Percentiles rank a stretch among this genome's conserved stretches.
Conservation (phyloP, 2,113 vertebrate genomes). For the Mesitornis unicolor region DNA sequence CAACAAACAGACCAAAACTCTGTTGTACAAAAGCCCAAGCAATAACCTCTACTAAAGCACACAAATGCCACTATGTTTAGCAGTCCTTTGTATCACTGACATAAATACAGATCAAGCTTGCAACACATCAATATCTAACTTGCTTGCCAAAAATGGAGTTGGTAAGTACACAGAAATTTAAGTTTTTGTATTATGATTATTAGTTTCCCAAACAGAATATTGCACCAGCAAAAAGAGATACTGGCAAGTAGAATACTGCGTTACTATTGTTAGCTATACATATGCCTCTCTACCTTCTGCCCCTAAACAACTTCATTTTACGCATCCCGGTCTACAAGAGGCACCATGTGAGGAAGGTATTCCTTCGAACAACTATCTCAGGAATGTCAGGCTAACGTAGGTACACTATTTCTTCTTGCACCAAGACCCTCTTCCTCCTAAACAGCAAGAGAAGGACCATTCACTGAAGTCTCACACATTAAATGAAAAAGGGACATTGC, state of each 20-base stretch:
- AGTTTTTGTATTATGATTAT: not conserved
- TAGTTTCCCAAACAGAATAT: not conserved
- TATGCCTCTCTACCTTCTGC: not conserved
- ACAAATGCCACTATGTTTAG: not conserved
- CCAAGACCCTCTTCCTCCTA: not conserved
- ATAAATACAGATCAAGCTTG: not conserved
- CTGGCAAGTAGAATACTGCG: not conserved
- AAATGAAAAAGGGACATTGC: not conserved
- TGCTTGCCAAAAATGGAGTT: not conserved
- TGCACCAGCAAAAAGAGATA: not conserved
- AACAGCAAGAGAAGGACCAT: not conserved
- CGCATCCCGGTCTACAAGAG: rapidly evolving
- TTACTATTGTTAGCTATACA: not conserved
- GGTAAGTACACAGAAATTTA: not conserved
- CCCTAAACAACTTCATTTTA: not conserved
- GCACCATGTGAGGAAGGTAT: not conserved
- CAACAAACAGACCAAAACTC: not conserved
- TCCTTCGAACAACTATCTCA: not conserved
- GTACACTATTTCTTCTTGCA: not conserved
- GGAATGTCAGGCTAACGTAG: not conserved
- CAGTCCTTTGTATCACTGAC: not conserved
- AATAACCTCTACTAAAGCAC: not conserved
- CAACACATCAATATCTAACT: too few relatives aligned
- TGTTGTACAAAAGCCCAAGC: not conserved
- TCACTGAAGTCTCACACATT: not conserved